Evolutionary conservation across 2,888 invertebrate genomes (phyloP), one percentile per base, ranked within the genome.

Genomic region (Eupithecia subumbrata): DNA sequence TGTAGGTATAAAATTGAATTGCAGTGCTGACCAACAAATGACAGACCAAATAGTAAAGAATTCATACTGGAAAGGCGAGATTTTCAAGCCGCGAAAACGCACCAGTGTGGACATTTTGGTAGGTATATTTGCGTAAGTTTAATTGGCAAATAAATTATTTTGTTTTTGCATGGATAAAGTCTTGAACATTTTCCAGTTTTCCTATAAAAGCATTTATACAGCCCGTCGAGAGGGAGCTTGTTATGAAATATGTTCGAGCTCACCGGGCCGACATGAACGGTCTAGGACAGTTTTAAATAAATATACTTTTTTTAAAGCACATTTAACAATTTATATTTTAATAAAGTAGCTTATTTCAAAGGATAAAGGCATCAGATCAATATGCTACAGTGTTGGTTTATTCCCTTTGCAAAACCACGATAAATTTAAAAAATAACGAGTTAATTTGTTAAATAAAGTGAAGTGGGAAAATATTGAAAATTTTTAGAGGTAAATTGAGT

Each of bases 241-340:
- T 78, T 80, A 80, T 70, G 76, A 77, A 80, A 80, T 75, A 78
- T 78, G 77, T 78, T 77, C 70, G 52, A 75, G 75, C 72, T 70
- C 76, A 78, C 43, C 73, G 79, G 76, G 68, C 78, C 71, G 78
- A 75, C 78, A 72, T 34, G 16, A 12, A 9, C 63, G 63, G 60
- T 16, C 34, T 2, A 34, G 16, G 63, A 0, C 16, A 34, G 63
- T 22, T 56, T 56, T 56, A 56, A 56, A 22, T 56, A 56, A 56
- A 56, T 56, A 30, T 30, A 30, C 18, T 16, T 64, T 34, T 52
- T 52, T n/a, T n/a, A 52, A 0, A 63, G 14, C 14, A n/a, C n/a
- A n/a, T n/a, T n/a, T n/a, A 30, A 16, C 5, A 30, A 4, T 16
- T 63, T 5, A 25, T 2, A 30, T 64, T n/a, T 52, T 30, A 34